Evolutionary conservation across 2,113 vertebrate genomes (phyloP).

Genomic region (Mus pahari): DNA sequence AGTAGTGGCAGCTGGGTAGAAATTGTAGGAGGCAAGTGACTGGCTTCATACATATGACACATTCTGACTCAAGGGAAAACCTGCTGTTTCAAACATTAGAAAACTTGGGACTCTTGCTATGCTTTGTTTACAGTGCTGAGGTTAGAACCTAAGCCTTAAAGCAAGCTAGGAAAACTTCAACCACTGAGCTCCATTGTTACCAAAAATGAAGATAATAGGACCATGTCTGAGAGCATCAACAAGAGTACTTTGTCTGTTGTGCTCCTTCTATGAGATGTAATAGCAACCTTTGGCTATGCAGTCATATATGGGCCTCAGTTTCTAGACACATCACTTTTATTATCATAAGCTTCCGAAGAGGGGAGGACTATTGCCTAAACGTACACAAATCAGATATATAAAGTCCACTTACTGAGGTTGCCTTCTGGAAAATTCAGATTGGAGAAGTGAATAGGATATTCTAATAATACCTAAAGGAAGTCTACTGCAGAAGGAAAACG

Average conservation of each 20-base stretch:
- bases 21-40: slow-evolving; percentile 52
- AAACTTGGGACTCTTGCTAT: neutral
- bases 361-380: neutral
- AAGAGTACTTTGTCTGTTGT: neutral
- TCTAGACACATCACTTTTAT: neutral
- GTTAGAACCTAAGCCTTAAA: neutral
- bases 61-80: slow-evolving; percentile 44
- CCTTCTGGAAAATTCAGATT: neutral
- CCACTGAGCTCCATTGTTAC: neutral
- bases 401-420: neutral
- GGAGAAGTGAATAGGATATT: neutral
- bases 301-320: neutral
- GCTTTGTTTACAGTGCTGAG: neutral
- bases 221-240: neutral
- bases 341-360: neutral
- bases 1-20: slow-evolving; percentile 19
- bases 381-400: neutral
- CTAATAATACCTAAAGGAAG: neutral
- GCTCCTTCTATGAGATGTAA: neutral
- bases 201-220: neutral
- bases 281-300: neutral
- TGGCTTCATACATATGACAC: neutral
- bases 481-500: neutral
- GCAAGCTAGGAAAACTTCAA: neutral
- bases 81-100: neutral